Percentiles rank a stretch among this genome's conserved stretches.
Evolutionary conservation across 2,113 vertebrate species (phyloP).

Genomic region (Rhinoderma darwinii): DNA sequence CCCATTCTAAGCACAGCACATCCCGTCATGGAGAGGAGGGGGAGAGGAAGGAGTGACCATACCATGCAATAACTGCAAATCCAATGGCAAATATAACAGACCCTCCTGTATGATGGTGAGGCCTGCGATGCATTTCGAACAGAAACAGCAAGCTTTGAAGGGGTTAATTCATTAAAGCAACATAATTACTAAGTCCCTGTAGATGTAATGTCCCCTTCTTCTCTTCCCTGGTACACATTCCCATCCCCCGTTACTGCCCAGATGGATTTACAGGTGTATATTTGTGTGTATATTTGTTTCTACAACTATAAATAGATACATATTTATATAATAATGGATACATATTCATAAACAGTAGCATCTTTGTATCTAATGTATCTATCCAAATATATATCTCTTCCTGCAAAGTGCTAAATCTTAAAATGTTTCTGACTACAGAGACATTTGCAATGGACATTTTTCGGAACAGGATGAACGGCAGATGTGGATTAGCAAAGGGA

Average conservation of each 20-base stretch:
- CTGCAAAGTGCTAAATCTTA: neutral
- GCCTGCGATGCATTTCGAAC: constrained; percentile 3
- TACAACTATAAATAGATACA: neutral
- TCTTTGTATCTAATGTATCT: neutral
- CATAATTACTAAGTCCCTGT: constrained; percentile 29
- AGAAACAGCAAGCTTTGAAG: neutral
- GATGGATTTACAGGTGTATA: neutral
- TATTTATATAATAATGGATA: neutral
- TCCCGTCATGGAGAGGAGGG: constrained; percentile 11
- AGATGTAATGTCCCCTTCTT: neutral
- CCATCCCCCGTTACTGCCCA: constrained; percentile 18
- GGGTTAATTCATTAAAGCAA: constrained; percentile 47
- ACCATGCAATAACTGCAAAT: constrained; percentile 47
- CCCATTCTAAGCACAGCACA: constrained; percentile 43
- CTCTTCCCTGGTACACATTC: neutral
- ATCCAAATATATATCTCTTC: too few relatives aligned
- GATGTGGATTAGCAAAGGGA: neutral
- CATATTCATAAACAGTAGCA: neutral
- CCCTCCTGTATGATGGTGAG: constrained; percentile 31
- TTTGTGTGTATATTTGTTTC: neutral
- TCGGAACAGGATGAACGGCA: neutral
- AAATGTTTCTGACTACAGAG: neutral
- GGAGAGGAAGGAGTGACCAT: constrained; percentile 40
- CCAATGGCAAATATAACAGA: constrained; percentile 12
- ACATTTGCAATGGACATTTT: neutral